Evolutionary conservation across 2,797 vertebrate genomes (phyloP).

Genomic region (Cercopithecus mitis): DNA sequence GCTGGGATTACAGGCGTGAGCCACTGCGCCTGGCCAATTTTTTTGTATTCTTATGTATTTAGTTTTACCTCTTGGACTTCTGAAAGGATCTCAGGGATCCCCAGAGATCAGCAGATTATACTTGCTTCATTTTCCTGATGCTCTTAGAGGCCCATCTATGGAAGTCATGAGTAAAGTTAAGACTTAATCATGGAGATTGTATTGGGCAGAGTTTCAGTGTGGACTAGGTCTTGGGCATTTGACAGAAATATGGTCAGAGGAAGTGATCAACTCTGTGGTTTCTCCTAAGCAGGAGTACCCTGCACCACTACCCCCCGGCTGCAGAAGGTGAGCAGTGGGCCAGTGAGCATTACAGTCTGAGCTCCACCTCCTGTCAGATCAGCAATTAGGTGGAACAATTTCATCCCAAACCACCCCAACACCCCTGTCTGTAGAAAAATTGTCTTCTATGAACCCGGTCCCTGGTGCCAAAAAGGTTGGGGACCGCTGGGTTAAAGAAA

Average conservation of each 20-base stretch:
- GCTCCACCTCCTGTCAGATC: too few relatives aligned
- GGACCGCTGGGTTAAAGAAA: background rate
- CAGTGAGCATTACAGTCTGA: too few relatives aligned
- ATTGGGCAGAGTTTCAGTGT: background rate
- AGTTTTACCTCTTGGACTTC: background rate
- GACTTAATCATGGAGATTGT: background rate
- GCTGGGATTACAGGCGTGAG: too few relatives aligned
- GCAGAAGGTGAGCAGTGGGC: too few relatives aligned
- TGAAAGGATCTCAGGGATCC: background rate
- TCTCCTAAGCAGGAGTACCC: background rate
- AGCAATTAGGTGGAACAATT: too few relatives aligned
- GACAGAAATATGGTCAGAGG: slow-evolving; percentile 21
- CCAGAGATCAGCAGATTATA: background rate
- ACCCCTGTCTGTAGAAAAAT: too few relatives aligned
- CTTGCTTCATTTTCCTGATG: background rate
- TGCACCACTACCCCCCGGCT: too few relatives aligned
- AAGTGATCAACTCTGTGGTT: background rate
- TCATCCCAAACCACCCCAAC: too few relatives aligned
- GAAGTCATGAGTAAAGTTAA: background rate
- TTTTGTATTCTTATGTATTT: background rate
- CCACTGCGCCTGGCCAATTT: background rate
- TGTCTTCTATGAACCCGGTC: too few relatives aligned
- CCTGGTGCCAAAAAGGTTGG: too few relatives aligned
- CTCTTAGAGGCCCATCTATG: background rate
- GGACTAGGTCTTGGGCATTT: background rate